phyloP scores from a whole-genome alignment of 2,888 invertebrate genomes.

The Athalia cordata region DNA sequence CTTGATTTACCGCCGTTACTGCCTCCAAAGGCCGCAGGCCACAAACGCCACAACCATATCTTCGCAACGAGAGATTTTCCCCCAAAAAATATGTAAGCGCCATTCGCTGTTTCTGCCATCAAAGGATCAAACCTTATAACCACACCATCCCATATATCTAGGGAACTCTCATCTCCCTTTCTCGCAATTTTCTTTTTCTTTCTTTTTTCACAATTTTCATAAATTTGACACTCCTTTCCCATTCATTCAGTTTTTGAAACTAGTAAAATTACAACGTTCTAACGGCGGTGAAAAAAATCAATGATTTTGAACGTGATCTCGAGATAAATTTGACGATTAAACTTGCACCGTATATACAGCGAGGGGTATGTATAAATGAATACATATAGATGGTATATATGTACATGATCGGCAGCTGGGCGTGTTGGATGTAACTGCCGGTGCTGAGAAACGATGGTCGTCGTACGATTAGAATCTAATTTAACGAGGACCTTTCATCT shows the following conservation, averaged over 20 bases:
- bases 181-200: neutral
- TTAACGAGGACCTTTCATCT: slow-evolving; percentile 68
- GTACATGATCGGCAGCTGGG: neutral
- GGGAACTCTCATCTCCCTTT: neutral
- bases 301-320: too few species aligned
- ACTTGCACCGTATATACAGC: too few species aligned
- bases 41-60: slow-evolving; percentile 51
- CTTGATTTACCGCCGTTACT: slow-evolving; percentile 66
- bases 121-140: slow-evolving; percentile 5
- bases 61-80: slow-evolving; percentile 25
- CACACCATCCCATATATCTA: neutral
- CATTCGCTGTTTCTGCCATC: slow-evolving; percentile 5
- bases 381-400: too few species aligned
- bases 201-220: neutral
- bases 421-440: neutral
- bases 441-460: slow-evolving; percentile 56
- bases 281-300: too few species aligned
- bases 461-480: slow-evolving; percentile 65
- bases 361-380: too few species aligned
- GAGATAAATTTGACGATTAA: too few species aligned
- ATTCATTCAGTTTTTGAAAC: too few species aligned
- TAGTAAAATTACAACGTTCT: too few species aligned
- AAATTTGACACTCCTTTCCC: too few species aligned
- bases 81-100: neutral
- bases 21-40: slow-evolving; percentile 51